phyloP scores from a whole-genome alignment of 23 tunicate genomes.

The Styela clava region DNA sequence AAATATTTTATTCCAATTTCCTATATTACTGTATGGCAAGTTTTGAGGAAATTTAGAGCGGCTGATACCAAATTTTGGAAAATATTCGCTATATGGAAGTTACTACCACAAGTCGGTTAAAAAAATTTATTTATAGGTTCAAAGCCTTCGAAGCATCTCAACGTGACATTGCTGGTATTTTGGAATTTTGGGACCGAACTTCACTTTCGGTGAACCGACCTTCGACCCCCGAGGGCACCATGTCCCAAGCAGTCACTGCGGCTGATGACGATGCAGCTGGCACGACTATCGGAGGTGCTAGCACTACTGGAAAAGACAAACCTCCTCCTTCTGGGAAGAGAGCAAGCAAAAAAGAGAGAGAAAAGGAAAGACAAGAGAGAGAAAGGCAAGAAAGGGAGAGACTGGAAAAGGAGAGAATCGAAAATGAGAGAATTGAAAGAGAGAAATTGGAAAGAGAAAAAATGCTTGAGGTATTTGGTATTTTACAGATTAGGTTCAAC shows the following conservation, averaged over 20 bases:
- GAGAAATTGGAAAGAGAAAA: conserved; percentile 71
- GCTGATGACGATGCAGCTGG: conserved; percentile 3
- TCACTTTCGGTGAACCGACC: conserved; percentile 52
- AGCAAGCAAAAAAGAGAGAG: conserved; percentile 67
- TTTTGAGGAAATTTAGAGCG: too few species aligned
- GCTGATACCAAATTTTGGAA: too few species aligned
- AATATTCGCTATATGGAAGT: too few species aligned
- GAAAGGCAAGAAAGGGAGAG: conserved; percentile 66
- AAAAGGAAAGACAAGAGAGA: conserved; percentile 65
- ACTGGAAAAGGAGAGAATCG: conserved; percentile 64
- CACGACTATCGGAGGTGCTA: background rate
- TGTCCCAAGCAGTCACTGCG: conserved; percentile 16
- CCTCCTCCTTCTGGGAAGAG: conserved; percentile 47
- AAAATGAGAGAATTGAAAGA: conserved; percentile 66
- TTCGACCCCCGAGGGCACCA: conserved; percentile 50
- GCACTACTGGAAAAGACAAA: conserved; percentile 7
- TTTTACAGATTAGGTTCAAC: background rate
- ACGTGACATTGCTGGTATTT: conserved; percentile 37
- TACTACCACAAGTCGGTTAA: too few species aligned
- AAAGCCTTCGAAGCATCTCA: conserved; percentile 63
- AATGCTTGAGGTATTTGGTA: conserved; percentile 34
- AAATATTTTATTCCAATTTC: too few species aligned
- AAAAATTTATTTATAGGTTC: too few species aligned
- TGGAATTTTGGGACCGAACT: conserved; percentile 80
- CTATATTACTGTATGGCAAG: too few species aligned